Conservation (phyloP, 2,888 invertebrate genomes). For the Stomorhina lunata region DNA sequence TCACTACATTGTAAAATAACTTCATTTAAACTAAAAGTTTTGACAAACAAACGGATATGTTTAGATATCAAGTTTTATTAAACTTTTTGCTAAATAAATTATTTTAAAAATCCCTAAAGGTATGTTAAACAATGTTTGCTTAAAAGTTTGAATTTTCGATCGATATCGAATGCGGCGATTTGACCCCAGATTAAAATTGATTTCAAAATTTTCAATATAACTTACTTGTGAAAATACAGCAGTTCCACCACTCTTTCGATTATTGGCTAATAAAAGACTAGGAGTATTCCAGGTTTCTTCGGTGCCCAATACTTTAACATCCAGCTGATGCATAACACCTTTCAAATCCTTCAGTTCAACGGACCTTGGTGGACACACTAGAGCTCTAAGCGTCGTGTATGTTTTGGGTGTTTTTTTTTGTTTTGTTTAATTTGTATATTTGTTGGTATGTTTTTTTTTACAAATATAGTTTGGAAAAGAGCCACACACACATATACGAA, state of each 20-base stretch:
- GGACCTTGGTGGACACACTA: constrained; percentile 81
- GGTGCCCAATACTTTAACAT: constrained; percentile 88
- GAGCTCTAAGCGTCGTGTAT: constrained; percentile 79
- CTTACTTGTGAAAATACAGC: constrained; percentile 90
- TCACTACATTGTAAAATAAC: too few relatives aligned
- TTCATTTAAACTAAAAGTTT: too few relatives aligned
- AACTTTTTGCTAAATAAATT: too few relatives aligned
- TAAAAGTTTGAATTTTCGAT: too few relatives aligned
- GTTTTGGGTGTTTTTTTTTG: constrained; percentile 67
- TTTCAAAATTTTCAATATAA: not conserved
- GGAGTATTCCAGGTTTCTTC: constrained; percentile 95
- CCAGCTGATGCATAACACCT: constrained; percentile 84
- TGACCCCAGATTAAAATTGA: not conserved
- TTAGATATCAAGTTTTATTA: too few relatives aligned
- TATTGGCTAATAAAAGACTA: constrained; percentile 86
- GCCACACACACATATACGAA: constrained; percentile 75
- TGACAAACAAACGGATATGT: too few relatives aligned
- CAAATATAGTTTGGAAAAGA: constrained; percentile 63
- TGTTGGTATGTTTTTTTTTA: constrained; percentile 66
- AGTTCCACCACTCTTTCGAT: constrained; percentile 84
- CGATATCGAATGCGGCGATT: too few relatives aligned
- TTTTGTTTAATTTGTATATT: constrained; percentile 63
- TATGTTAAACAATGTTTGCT: too few relatives aligned
- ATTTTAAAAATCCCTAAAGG: too few relatives aligned
- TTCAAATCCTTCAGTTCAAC: constrained; percentile 81